Conservation (phyloP, 2,113 vertebrate species). For the Scomber japonicus region DNA sequence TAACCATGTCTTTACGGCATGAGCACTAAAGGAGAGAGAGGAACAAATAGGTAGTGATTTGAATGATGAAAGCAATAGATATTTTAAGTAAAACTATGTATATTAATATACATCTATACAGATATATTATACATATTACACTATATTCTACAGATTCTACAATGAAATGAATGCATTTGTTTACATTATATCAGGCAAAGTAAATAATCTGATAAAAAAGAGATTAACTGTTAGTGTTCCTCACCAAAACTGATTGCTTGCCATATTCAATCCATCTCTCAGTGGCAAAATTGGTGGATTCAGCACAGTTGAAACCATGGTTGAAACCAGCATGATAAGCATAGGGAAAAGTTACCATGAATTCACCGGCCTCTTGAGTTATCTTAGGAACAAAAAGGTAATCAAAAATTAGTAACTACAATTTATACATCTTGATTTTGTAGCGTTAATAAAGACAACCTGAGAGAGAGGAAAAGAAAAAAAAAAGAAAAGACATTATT, state of each 20-base stretch:
- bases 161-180: neutral
- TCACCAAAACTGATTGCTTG: slow-evolving; percentile 95
- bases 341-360: slow-evolving; percentile 98
- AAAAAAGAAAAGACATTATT: neutral
- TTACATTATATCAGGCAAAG: neutral
- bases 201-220: neutral
- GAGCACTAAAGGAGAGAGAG: slow-evolving; percentile 87
- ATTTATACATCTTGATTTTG: neutral
- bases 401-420: slow-evolving; percentile 8
- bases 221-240: neutral
- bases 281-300: slow-evolving; percentile 98
- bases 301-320: slow-evolving; percentile 98
- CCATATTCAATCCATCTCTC: slow-evolving; percentile 98
- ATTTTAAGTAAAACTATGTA: no score
- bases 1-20: slow-evolving; percentile 98
- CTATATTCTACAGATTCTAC: neutral
- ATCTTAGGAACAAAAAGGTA: slow-evolving; percentile 81
- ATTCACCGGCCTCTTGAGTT: slow-evolving; percentile 96
- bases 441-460: neutral
- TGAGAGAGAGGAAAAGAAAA: no score
- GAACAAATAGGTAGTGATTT: neutral
- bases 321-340: slow-evolving; percentile 98
- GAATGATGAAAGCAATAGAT: neutral
- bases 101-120: neutral
- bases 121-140: no score